Conservation (phyloP, 2,113 vertebrate genomes). For the Lepus americanus region DNA sequence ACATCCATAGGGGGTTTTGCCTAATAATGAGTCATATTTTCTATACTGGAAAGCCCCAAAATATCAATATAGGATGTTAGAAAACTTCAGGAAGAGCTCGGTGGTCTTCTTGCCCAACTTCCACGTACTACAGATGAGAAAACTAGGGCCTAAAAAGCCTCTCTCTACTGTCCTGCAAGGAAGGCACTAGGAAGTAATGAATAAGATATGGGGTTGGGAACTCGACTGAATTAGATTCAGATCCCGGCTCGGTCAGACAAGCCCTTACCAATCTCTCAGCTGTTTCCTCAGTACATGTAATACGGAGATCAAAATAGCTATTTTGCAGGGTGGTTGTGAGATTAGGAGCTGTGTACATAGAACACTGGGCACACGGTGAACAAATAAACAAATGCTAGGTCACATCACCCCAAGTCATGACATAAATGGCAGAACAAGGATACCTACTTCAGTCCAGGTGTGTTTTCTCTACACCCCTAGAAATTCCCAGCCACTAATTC, state of each 20-base stretch:
- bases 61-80: constrained; percentile 18
- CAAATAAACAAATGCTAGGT: not conserved
- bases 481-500: not conserved
- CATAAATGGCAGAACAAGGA: not conserved
- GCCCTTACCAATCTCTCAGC: not conserved
- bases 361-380: not conserved
- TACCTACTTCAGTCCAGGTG: not conserved
- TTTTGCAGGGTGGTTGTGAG: not conserved
- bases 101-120: not conserved
- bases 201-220: not conserved
- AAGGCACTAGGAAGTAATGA: not conserved
- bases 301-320: not conserved
- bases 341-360: not conserved
- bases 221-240: not conserved
- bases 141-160: not conserved
- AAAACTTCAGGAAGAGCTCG: constrained; percentile 42
- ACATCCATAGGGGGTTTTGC: constrained; percentile 64
- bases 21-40: constrained; percentile 70
- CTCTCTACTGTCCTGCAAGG: not conserved
- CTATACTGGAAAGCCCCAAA: constrained; percentile 35
- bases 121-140: not conserved
- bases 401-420: not conserved
- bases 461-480: not conserved
- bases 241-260: not conserved
- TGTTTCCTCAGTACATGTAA: not conserved